A percentile compares a stretch with the other conserved stretches of the same genome.
phyloP scores from a whole-genome alignment of 2,113 vertebrate species.

The Capreolus pygargus region DNA sequence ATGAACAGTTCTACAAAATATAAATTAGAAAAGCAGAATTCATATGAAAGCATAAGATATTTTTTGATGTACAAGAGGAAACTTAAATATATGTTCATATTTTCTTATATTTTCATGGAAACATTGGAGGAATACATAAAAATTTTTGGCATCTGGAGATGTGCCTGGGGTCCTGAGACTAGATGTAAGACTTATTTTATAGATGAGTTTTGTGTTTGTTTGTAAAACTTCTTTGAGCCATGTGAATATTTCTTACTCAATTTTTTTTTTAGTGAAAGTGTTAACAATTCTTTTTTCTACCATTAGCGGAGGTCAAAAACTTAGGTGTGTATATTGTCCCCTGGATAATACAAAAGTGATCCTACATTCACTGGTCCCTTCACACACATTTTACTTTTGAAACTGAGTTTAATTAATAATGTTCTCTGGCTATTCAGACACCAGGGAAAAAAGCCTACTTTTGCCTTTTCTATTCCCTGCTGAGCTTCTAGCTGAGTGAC shows the following conservation, averaged over 20 bases:
- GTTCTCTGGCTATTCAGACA: not conserved
- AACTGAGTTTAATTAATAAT: not conserved
- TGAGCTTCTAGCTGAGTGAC: not conserved
- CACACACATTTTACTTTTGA: not conserved
- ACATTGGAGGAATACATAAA: not conserved
- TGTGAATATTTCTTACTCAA: not conserved
- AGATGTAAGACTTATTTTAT: not conserved
- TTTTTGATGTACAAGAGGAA: not conserved
- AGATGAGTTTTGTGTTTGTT: not conserved
- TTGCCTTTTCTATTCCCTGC: not conserved
- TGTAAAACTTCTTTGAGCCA: not conserved
- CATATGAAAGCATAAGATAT: not conserved
- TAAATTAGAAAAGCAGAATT: not conserved
- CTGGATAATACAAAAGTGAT: not conserved
- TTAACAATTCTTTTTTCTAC: not conserved
- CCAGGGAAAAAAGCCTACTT: not conserved
- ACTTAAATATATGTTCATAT: not conserved
- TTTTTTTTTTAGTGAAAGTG: not conserved
- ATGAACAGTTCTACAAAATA: not conserved
- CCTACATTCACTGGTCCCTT: not conserved
- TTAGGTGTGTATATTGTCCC: not conserved
- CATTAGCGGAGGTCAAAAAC: not conserved
- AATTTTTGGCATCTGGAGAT: not conserved
- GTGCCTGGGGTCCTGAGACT: not conserved
- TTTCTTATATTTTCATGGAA: not conserved